These are phyloP conservation scores for Nezara viridula DNA, from an alignment of 2,888 invertebrate genomes.

Conservation along the genomic window DNA sequence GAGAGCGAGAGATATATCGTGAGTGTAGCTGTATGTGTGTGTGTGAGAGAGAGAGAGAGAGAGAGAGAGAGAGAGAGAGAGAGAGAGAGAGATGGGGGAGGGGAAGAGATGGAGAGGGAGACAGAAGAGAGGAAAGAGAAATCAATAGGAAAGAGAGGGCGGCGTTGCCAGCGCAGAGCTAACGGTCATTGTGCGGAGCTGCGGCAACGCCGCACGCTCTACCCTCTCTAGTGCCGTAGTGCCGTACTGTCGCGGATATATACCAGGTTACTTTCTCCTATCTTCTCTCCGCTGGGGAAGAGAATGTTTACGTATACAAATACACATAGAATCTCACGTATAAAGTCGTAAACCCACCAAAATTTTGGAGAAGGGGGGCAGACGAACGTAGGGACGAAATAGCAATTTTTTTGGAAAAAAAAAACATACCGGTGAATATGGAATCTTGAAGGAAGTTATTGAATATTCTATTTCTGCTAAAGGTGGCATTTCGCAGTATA, in stretches of 20 bases:
- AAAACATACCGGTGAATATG: too few species aligned
- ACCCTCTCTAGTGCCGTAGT: too few species aligned
- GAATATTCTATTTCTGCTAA: too few species aligned
- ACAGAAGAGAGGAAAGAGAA: constrained; percentile 62
- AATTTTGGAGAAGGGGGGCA: too few species aligned
- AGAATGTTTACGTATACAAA: neutral
- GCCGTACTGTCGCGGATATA: too few species aligned
- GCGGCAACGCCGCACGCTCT: neutral
- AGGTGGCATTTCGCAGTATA: too few species aligned
- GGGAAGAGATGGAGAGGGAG: constrained; percentile 48
- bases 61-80: neutral
- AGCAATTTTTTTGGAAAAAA: too few species aligned
- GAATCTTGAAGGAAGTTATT: too few species aligned
- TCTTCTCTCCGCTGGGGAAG: neutral
- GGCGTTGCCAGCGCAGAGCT: constrained; percentile 60
- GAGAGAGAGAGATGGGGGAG: constrained; percentile 28
- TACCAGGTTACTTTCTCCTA: constrained; percentile 14
- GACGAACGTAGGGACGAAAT: too few species aligned
- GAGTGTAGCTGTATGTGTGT: neutral
- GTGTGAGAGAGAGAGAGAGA: neutral
- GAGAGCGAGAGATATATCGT: neutral
- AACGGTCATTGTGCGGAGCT: constrained; percentile 50
- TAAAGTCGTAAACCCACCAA: neutral
- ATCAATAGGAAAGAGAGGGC: constrained; percentile 66
- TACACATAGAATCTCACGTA: neutral